Base-by-base conservation (phyloP, 2,113 vertebrate species). In the Pterocles orientalis region DNA sequence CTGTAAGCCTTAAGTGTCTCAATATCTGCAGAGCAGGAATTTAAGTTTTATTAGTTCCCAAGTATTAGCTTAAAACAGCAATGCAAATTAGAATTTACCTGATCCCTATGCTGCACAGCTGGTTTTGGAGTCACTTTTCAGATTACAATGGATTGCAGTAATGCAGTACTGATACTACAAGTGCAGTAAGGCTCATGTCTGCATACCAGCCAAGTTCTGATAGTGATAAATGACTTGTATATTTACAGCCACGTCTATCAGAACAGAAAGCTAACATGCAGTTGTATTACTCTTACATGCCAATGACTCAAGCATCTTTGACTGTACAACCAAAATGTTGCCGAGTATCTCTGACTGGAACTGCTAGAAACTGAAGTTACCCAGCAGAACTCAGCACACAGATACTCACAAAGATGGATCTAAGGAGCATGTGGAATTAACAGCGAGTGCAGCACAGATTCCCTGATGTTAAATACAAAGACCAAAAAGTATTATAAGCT, bases 301-400 rank as follows among this genome's bases (percentile, higher is more conserved):
- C 99, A 99, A 99, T 99, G 99, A 99, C 99, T 99, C 99, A 99
- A 99, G 98, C 99, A 99, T 98, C 99, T 99, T 98, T 92, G 98
- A 99, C 98, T 94, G 95, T 99, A 98, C 99, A 99, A 99, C 98
- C 98, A 85, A 78, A 85, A 99, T 99, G 99, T 99, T 99, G 99
- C 98, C 87, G 98, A 98, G 31, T 97, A 97, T 91, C 94, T 96
- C 90, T 97, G 87, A 88, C 97, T 98, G 98, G 98, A 98, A 97
- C 98, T 97, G 97, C 97, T 86, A 80, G 96, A 97, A 97, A 96
- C 95, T 54, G 28, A 97, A 73, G 95, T 96, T 97, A 95, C 83
- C 93, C 86, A 97, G 96, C 92, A 98, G 98, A 97, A 98, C 97
- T 98, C 98, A 98, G 96, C 94, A 97, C 96, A 98, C 97, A 98